Evolutionary conservation across 2,797 vertebrate species (phyloP).

Genomic region (Phataginus tricuspis): DNA sequence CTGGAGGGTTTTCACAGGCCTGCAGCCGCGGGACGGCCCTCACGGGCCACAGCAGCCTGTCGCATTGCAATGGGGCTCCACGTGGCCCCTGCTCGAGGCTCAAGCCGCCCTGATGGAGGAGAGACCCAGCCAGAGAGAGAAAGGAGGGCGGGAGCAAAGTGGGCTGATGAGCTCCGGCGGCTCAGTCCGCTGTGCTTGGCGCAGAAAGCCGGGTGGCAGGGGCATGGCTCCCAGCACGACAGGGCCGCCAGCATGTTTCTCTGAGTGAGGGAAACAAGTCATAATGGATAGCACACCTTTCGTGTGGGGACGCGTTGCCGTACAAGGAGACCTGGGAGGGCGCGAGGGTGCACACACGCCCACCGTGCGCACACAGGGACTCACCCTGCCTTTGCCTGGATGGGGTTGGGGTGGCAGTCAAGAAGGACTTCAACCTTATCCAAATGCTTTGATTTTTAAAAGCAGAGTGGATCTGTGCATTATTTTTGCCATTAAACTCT

Average conservation of each 20-base stretch:
- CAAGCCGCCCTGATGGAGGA: background rate
- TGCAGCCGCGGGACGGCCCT: background rate
- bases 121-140: background rate
- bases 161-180: background rate
- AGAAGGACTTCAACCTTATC: background rate
- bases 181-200: background rate
- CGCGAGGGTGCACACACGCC: background rate
- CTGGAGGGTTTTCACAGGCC: background rate
- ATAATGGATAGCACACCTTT: background rate
- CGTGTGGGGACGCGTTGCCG: background rate
- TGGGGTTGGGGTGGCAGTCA: background rate
- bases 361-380: fast-evolving
- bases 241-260: background rate
- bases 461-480: background rate
- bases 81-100: background rate
- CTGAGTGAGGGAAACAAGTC: constrained; percentile 9
- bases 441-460: constrained; percentile 12
- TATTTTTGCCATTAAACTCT: background rate
- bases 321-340: background rate
- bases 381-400: background rate
- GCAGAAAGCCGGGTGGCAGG: background rate
- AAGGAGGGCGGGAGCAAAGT: background rate
- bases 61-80: background rate
- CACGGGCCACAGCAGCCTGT: fast-evolving
- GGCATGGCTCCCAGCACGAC: background rate